A percentile compares a stretch with the other conserved stretches of the same genome.
These are phyloP conservation scores for Carduelis carduelis DNA, from an alignment of 2,797 vertebrate species.

Conservation along the genomic window DNA sequence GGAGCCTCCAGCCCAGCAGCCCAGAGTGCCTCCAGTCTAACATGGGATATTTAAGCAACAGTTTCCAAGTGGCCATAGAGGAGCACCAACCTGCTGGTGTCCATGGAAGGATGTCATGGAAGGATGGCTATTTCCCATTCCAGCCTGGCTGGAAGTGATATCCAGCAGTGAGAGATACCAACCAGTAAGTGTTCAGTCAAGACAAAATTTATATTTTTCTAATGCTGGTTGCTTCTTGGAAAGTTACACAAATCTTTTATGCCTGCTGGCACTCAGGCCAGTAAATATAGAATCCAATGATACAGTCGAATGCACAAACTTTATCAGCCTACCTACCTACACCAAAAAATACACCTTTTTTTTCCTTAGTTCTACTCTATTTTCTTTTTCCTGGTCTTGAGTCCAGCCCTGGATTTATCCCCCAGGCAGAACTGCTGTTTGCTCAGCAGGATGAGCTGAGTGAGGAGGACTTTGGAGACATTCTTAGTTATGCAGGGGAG, in stretches of 20 bases:
- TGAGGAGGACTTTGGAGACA: neutral
- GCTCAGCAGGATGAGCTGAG: neutral
- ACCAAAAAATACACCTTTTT: neutral
- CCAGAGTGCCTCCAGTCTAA: neutral
- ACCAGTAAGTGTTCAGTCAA: neutral
- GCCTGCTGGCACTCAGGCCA: neutral
- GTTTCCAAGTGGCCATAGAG: neutral
- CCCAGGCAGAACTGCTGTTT: conserved; percentile 20
- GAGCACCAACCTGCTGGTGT: neutral
- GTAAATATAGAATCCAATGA: neutral
- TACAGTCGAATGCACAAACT: neutral
- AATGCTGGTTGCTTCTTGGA: neutral
- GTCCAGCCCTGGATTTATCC: conserved; percentile 32
- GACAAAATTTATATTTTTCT: neutral
- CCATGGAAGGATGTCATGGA: neutral
- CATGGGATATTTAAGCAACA: neutral
- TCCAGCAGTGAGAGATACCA: neutral
- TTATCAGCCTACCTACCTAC: neutral
- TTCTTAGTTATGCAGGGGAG: neutral
- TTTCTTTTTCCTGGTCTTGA: neutral
- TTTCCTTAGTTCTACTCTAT: neutral
- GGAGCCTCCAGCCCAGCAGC: neutral
- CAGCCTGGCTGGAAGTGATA: neutral
- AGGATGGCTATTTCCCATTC: conserved; percentile 1
- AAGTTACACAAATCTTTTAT: neutral